phyloP scores from a whole-genome alignment of 2,888 invertebrate genomes.

The Panzeria rudis region DNA sequence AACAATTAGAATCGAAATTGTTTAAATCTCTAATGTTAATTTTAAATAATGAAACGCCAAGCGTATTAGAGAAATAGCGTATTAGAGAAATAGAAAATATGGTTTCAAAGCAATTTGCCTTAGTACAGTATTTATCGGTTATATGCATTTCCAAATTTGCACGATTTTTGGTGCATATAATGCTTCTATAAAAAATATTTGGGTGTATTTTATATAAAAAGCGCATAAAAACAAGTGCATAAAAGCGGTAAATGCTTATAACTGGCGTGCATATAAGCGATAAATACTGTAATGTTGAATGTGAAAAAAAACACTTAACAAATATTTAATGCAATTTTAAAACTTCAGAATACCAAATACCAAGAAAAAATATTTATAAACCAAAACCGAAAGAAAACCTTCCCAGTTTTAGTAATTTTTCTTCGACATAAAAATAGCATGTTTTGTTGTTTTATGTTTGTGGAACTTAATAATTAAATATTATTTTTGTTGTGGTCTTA shows the following conservation, averaged over 20 bases:
- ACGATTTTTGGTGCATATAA: no score
- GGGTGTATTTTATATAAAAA: no score
- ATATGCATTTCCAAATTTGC: no score
- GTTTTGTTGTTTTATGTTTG: constrained; percentile 47
- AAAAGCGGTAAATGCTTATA: no score
- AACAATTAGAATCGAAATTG: not conserved
- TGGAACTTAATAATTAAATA: constrained; percentile 42
- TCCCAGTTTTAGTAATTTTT: constrained; percentile 29
- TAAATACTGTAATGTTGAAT: not conserved
- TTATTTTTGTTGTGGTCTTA: constrained; percentile 34
- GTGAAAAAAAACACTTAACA: not conserved
- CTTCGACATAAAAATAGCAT: constrained; percentile 9
- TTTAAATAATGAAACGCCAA: no score
- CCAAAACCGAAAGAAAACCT: constrained; percentile 15
- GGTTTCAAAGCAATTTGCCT: not conserved
- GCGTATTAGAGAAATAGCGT: not conserved
- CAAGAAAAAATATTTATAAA: not conserved
- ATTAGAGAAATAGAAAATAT: not conserved
- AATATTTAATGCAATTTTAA: not conserved
- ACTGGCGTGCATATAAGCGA: no score
- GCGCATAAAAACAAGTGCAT: no score
- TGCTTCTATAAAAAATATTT: no score
- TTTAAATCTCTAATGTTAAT: not conserved
- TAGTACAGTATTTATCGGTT: no score
- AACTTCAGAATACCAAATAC: not conserved